Percentiles rank a stretch among this genome's conserved stretches.
Evolutionary conservation across 2,888 invertebrate genomes (phyloP).

Genomic region (Acronicta aceris): DNA sequence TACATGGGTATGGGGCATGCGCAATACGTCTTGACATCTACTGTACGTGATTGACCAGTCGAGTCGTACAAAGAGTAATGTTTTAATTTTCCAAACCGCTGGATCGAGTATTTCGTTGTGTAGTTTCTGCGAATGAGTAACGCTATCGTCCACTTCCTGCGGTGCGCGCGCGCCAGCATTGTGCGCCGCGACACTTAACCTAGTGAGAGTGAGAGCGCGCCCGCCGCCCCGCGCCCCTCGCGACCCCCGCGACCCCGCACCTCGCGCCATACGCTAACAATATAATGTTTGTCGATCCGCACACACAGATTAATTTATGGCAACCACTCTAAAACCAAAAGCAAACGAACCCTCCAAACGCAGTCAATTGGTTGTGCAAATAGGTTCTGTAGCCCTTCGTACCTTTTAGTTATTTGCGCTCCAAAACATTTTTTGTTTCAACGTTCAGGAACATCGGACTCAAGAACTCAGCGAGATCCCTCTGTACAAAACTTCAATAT

Average conservation of each 20-base stretch:
- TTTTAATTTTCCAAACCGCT: slow-evolving; percentile 36
- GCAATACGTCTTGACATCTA: too few species aligned
- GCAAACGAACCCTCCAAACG: slow-evolving; percentile 67
- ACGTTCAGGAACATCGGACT: slow-evolving; percentile 19
- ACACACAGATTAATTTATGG: slow-evolving; percentile 72
- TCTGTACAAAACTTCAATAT: slow-evolving; percentile 25
- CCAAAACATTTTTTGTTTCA: slow-evolving; percentile 48
- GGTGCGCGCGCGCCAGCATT: slow-evolving; percentile 40
- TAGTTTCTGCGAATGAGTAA: slow-evolving; percentile 71
- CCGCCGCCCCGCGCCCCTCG: slow-evolving; percentile 3
- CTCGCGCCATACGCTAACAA: slow-evolving; percentile 34
- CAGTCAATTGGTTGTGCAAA: slow-evolving; percentile 67
- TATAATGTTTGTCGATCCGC: slow-evolving; percentile 62
- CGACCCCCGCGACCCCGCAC: slow-evolving; percentile 4
- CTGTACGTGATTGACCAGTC: neutral
- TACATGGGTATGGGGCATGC: too few species aligned
- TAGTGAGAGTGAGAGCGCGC: slow-evolving; percentile 41
- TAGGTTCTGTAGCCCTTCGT: slow-evolving; percentile 27
- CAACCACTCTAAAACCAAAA: slow-evolving; percentile 68
- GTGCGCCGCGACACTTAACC: slow-evolving; percentile 57
- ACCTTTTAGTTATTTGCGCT: slow-evolving; percentile 42
- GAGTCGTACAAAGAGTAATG: slow-evolving; percentile 12
- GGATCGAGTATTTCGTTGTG: slow-evolving; percentile 43
- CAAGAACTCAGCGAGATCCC: slow-evolving; percentile 30
- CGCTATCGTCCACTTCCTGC: slow-evolving; percentile 55